Base-by-base conservation (phyloP, 2,113 vertebrate species). In the Carassius gibelio region DNA sequence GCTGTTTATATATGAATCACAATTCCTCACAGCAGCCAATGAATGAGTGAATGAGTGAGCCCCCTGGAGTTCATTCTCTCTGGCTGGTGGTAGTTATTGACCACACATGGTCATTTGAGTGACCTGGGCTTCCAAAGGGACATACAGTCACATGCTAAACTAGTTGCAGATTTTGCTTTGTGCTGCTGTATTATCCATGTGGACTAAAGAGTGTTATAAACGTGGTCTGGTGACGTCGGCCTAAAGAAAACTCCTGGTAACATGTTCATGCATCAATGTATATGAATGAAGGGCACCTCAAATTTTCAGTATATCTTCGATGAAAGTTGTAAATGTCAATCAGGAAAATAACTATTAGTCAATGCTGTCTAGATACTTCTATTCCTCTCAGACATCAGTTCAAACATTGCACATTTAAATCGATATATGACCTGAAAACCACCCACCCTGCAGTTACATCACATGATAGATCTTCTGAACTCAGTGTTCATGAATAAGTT, bases 91-190 rank as follows among this genome's bases (percentile, higher is more conserved):
- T 64, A 84, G 75, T 85, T 84, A 48, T 84, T 88, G 86, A 91
- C 88, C 88, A 91, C 90, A 95, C 93, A 94, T 88, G 90, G 87
- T 91, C 87, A 91, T 75, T 87, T 82, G 89, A 72, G 48, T 90
- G 92, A 90, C 77, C 87, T 66, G 85, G 83, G 87, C 87, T 88
- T 90, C 88, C 87, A 89, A 89, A 89, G 88, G 4, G 86, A 86
- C 42, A 62, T 75, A 69, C 88, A 91, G 89, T 87, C 89, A 87
- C 76, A 90, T 90, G 85, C 87, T 83, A 88, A 90, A 91, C 91
- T 91, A 93, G 92, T 89, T 89, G 83, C 80, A 90, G 84, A 89
- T 93, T 93, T 93, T 91, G 89, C 91, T 91, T 45, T 72, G 81
- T 34, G 79, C 23, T 55, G 88, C 87, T 90, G 87, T 87, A 23